Base-by-base conservation (phyloP, 1,140 invertebrate species). In the Anthonomus grandis region DNA sequence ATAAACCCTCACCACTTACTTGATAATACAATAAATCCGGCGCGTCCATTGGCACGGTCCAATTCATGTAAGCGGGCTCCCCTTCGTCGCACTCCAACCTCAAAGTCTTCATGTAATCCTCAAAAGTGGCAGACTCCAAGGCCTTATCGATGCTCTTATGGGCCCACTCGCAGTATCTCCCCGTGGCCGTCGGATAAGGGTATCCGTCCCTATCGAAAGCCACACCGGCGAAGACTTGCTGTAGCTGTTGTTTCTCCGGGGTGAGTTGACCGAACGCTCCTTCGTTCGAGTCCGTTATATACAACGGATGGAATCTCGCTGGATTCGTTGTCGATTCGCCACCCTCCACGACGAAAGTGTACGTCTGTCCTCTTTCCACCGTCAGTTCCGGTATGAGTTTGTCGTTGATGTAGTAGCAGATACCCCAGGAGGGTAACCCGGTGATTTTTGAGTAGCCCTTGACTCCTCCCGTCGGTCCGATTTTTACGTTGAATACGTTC, bases 351-450 rank as follows among this genome's bases (percentile, higher is more conserved):
- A 82, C 76, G 69, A 95, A 97, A 34, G 86, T 90, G 75, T 97
- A 97, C 0, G 87, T 94, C 72, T 87, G 79, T 22, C 92, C 93
- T 53, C 93, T 76, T 70, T 93, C 89, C 31, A 97, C 88, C 46
- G 87, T 91, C 5, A 97, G 77, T 71, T 96, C 92, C 0, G 94
- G 93, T 60, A 93, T 92, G 5, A 97, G 78, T 59, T 84, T 76
- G 64, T 93, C 92, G 73, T 97, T 96, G 63, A 97, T 87, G 75
- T 94, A 97, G 91, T 91, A 97, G 8, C 90, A 90, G 59, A 95
- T 90, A 25, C 91, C 91, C 85, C 91, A 92, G 1, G 89, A 90
- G 5, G 87, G 85, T 62, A 83, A 78, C 48, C 86, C 87, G 37
- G 90, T 93, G 18, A 91, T 85, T 6, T 85, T 80, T 9, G 84